Conservation (phyloP, 2,888 invertebrate species). For the Eupithecia exiguata region DNA sequence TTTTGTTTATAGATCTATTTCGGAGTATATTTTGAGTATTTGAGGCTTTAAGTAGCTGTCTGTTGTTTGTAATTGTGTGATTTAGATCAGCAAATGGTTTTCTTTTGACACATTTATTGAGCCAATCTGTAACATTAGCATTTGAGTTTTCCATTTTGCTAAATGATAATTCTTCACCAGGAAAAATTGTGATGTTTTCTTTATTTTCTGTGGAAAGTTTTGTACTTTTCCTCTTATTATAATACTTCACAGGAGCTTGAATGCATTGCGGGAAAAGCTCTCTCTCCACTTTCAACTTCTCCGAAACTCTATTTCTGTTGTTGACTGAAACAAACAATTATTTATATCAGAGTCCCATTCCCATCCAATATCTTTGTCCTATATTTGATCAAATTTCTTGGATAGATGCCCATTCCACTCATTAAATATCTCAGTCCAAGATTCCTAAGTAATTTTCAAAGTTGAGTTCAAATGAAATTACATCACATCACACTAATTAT, state of each 20-base stretch:
- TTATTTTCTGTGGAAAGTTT: conserved; percentile 49
- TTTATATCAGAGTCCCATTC: background rate
- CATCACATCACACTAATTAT: no score
- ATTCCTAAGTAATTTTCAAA: no score
- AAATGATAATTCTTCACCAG: conserved; percentile 60
- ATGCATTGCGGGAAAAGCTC: conserved; percentile 75
- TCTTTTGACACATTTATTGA: conserved; percentile 60
- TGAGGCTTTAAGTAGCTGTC: conserved; percentile 26
- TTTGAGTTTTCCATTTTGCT: conserved; percentile 63
- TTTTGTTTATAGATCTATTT: conserved; percentile 43
- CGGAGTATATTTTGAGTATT: conserved; percentile 33
- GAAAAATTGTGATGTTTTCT: conserved; percentile 58
- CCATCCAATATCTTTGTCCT: no score
- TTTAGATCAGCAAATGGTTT: conserved; percentile 70
- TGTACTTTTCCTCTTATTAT: conserved; percentile 69
- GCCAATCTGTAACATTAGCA: conserved; percentile 69
- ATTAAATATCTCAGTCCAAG: no score
- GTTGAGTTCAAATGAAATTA: no score
- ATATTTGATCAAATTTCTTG: no score
- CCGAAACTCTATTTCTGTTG: conserved; percentile 62
- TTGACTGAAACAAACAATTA: conserved; percentile 58
- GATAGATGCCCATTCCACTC: no score
- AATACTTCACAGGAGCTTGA: conserved; percentile 72
- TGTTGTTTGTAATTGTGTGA: conserved; percentile 39
- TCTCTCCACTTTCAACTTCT: conserved; percentile 69